Evolutionary conservation across 53 echinoderm and acorn worm genomes (phyloP), one percentile per base, ranked within the genome.

Genomic region (Arbacia lixula): DNA sequence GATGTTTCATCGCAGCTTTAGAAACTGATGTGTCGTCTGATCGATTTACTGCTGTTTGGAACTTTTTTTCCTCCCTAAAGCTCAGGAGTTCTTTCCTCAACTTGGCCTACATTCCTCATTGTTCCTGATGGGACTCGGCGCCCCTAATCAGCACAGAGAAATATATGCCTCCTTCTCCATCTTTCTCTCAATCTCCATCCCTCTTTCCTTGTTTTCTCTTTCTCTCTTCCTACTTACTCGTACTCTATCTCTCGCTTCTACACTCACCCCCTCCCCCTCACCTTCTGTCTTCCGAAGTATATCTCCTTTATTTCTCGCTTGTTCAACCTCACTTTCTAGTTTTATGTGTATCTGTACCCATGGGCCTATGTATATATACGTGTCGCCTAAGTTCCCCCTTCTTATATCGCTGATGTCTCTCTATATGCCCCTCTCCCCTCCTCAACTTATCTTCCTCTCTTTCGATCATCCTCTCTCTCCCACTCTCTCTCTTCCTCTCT

Each of bases 81-180:
- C n/a, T n/a, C n/a, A n/a, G n/a, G n/a, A n/a, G n/a, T n/a, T n/a
- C n/a, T n/a, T n/a, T n/a, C n/a, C n/a, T n/a, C n/a, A n/a, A n/a
- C n/a, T n/a, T n/a, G n/a, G n/a, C n/a, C n/a, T n/a, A n/a, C n/a
- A n/a, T n/a, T n/a, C n/a, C n/a, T n/a, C n/a, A n/a, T n/a, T n/a
- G n/a, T 66, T 66, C 22, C 20, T 66, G 66, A 66, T 36, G 22
- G 66, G 36, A 27, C 10, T 8, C 66, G 66, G 38, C 66, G 71
- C 71, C 71, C 71, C 41, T 71, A 42, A 71, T 71, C 46, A 43
- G 39, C 43, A 71, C 41, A 71, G 71, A 27, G 71, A 29, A 43
- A 71, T 40, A 43, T 71, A 43, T 71, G 29, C 43, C 41, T 71
- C 49, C 28, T 0, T 33, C 9, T 43, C 50, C 10, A 26, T 49